A percentile compares a stretch with the other conserved stretches of the same genome.
phyloP scores from a whole-genome alignment of 2,888 invertebrate species.

The Poecilobothrus nobilitatus region DNA sequence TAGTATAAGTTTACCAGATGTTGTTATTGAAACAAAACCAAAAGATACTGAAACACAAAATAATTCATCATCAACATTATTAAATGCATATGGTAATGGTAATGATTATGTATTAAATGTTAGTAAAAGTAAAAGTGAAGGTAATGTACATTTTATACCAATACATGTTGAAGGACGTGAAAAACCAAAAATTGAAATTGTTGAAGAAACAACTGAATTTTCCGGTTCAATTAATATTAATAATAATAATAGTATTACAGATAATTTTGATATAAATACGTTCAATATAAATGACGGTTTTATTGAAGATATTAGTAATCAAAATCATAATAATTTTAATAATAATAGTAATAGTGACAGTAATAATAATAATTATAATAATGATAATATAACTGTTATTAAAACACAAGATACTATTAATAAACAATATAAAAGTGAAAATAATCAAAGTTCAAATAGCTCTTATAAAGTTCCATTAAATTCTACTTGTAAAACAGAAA shows the following conservation, averaged over 20 bases:
- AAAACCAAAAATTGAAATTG: slow-evolving; percentile 1
- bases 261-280: not conserved
- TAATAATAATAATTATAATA: too few relatives aligned
- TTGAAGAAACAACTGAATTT: slow-evolving; percentile 6
- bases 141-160: slow-evolving; percentile 40
- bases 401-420: not conserved
- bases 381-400: not conserved
- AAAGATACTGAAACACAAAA: slow-evolving; percentile 12
- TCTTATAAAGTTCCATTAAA: too few relatives aligned
- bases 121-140: slow-evolving; percentile 36
- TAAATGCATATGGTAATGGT: slow-evolving; percentile 30
- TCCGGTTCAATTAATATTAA: not conserved
- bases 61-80: slow-evolving; percentile 21
- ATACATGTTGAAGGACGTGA: slow-evolving; percentile 34
- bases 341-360: too few relatives aligned
- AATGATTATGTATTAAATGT: slow-evolving; percentile 30
- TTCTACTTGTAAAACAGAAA: not conserved
- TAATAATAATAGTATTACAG: not conserved
- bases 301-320: not conserved
- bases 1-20: slow-evolving; percentile 43
- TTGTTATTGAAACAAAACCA: slow-evolving; percentile 42
- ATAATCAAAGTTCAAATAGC: too few relatives aligned
- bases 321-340: not conserved
- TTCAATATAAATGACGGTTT: not conserved
- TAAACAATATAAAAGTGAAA: too few relatives aligned